Evolutionary conservation across 2,113 vertebrate genomes (phyloP), one percentile per base, ranked within the genome.

Genomic region (Columbina picui): DNA sequence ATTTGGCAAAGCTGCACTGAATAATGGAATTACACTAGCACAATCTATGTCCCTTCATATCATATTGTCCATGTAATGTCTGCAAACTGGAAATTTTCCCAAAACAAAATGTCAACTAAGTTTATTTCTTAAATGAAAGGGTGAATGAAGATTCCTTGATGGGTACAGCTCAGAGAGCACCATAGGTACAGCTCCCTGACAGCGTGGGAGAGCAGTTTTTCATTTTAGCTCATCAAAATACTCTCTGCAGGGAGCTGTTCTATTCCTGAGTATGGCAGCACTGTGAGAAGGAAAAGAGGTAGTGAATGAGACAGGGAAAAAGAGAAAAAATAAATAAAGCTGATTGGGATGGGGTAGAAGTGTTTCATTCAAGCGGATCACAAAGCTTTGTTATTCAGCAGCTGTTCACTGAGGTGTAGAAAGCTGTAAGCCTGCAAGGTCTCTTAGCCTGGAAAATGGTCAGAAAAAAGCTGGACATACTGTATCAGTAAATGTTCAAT

Each of bases 351-450:
- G 49, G 83, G 39, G 39, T 30, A 63, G 43, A 65, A 74, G 13
- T 27, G 14, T 57, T 95, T 84, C 87, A 94, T 89, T 81, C 73
- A 69, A 90, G 94, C 9, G 20, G 55, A 90, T 85, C 69, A 29
- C 47, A 84, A 94, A 80, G 67, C 13, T 45, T 78, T 96, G 96
- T 90, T 84, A 94, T 96, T 96, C 93, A 94, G 86, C 75, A 97
- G 92, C 95, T 90, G 91, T 96, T 98, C 93, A 97, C 90, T 94
- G 96, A 96, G 71, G 89, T 93, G 74, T 90, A 71, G 87, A 93
- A 95, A 90, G 86, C 68, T 89, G 56, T 93, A 84, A 77, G 20
- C 50, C 57, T 96, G 52, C 56, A 91, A 96, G 92, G 68, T 79
- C 29, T 93, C 55, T 93, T 90, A 86, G 85, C 53, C 36, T 77